These are phyloP conservation scores for Eristalis arbustorum DNA, from an alignment of 2,888 invertebrate species.

Conservation along the genomic window DNA sequence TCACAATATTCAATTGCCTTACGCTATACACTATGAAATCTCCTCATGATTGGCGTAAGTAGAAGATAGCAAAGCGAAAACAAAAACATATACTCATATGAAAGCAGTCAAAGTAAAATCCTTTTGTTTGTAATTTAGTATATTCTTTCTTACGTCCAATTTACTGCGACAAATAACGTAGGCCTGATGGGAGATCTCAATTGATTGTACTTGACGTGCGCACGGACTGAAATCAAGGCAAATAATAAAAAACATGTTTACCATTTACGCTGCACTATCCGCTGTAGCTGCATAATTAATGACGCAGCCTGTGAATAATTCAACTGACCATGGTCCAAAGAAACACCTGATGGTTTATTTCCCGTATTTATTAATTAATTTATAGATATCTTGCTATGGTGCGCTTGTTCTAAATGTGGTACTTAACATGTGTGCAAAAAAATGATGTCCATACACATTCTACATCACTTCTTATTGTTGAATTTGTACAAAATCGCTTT, in stretches of 20 bases:
- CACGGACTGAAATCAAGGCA: neutral
- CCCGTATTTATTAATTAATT: neutral
- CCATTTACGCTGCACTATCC: conserved; percentile 7
- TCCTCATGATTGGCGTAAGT: conserved; percentile 9
- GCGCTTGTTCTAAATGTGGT: too few species aligned
- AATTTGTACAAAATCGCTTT: too few species aligned
- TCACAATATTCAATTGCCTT: conserved; percentile 24
- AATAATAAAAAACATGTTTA: conserved; percentile 62
- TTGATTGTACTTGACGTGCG: neutral
- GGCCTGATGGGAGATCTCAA: conserved; percentile 11
- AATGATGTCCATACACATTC: too few species aligned
- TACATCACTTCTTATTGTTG: too few species aligned
- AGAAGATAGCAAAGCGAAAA: conserved; percentile 22
- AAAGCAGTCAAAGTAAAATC: conserved; percentile 15
- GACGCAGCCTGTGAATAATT: neutral
- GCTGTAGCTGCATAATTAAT: conserved; percentile 1
- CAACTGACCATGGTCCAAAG: conserved; percentile 16
- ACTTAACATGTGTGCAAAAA: too few species aligned
- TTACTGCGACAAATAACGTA: neutral
- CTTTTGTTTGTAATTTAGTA: conserved; percentile 7
- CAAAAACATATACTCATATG: conserved; percentile 28
- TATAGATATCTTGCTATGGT: neutral
- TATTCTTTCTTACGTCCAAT: conserved; percentile 1
- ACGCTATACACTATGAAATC: conserved; percentile 33
- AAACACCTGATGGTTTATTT: conserved; percentile 28